A percentile compares a stretch with the other conserved stretches of the same genome.
These are phyloP conservation scores for Casuarius casuarius DNA, from an alignment of 2,113 vertebrate genomes.

Conservation along the genomic window DNA sequence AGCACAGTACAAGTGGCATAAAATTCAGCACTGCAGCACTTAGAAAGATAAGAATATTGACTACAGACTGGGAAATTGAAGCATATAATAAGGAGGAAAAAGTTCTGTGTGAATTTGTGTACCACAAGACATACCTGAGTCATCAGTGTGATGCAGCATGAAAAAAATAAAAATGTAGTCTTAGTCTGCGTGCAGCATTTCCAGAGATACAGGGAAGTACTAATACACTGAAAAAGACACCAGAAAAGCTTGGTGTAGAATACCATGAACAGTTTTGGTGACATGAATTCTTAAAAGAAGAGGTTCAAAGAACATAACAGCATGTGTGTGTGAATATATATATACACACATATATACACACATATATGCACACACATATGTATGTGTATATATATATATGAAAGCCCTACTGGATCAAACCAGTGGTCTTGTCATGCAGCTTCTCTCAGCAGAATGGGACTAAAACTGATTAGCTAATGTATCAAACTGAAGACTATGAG, in stretches of 20 bases:
- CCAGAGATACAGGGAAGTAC: neutral
- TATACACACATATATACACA: neutral
- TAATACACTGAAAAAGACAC: neutral
- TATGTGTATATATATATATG: too few species aligned
- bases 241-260: neutral
- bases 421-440: neutral
- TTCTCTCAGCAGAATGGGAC: neutral
- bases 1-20: neutral
- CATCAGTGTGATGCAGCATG: neutral
- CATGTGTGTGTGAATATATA: accelerated
- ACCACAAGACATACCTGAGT: neutral
- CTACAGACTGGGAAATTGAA: neutral
- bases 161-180: neutral
- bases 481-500: neutral
- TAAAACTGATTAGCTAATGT: neutral
- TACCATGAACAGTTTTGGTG: neutral
- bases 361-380: too few species aligned
- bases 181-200: neutral
- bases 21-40: neutral
- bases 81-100: neutral
- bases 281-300: neutral
- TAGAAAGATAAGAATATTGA: neutral
- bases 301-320: neutral
- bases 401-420: neutral
- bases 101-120: neutral